These are phyloP conservation scores for Kryptopterus vitreolus DNA, from an alignment of 2,797 vertebrate genomes.

Conservation along the genomic window DNA sequence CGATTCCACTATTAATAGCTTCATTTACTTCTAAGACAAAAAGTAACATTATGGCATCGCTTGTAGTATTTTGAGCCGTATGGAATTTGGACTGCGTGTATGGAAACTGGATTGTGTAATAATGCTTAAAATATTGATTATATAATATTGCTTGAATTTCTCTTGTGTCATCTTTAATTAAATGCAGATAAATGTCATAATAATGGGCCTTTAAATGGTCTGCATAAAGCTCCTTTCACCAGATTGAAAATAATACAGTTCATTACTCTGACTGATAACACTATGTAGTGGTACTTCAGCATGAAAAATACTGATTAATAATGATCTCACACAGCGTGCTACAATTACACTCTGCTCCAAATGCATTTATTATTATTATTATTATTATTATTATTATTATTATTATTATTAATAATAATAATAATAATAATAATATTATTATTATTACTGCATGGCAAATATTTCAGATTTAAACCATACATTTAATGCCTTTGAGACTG, in stretches of 20 bases:
- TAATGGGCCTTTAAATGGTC: constrained; percentile 5
- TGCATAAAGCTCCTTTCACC: neutral
- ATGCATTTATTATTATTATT: too few species aligned
- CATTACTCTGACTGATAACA: constrained; percentile 22
- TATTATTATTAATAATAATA: too few species aligned
- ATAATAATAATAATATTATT: too few species aligned
- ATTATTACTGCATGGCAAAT: neutral
- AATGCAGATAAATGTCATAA: constrained; percentile 17
- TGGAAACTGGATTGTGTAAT: neutral
- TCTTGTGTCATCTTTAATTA: constrained; percentile 22
- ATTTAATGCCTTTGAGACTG: neutral
- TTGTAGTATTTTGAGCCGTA: neutral
- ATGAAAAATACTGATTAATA: constrained; percentile 1
- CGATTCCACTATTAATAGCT: neutral
- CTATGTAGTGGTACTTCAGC: neutral
- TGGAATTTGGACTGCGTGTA: neutral
- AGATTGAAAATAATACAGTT: constrained; percentile 21
- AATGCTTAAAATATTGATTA: too few species aligned
- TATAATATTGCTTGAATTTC: too few species aligned
- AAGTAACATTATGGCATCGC: too few species aligned
- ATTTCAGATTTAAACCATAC: neutral
- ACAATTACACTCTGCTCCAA: neutral
- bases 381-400: too few species aligned
- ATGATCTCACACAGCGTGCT: constrained; percentile 2
- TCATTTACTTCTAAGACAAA: too few species aligned